Evolutionary conservation across 2,113 vertebrate species (phyloP).

Genomic region (Telmatochromis sp.): DNA sequence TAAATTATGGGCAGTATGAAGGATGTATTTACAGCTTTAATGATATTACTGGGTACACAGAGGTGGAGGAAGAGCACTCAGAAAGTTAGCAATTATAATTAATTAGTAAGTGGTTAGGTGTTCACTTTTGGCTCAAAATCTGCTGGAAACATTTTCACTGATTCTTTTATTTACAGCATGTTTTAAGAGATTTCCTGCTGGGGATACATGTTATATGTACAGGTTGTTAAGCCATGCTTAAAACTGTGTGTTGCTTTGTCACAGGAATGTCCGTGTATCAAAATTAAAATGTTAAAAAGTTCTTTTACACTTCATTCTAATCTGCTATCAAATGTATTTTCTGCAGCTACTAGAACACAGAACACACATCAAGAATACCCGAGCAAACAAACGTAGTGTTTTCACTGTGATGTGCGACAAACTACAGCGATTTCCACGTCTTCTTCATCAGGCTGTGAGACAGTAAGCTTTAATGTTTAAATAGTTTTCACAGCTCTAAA

Average conservation of each 20-base stretch:
- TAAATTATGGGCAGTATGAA: not conserved
- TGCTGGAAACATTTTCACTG: not conserved
- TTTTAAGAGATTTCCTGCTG: not conserved
- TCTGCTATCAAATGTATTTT: accelerated
- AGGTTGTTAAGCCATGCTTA: not conserved
- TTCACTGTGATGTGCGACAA: not conserved
- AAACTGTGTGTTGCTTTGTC: not conserved
- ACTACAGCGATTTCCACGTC: not conserved
- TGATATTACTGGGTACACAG: not conserved
- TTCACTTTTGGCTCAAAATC: not conserved
- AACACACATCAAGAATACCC: not conserved
- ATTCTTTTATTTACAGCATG: not conserved
- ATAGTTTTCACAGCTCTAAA: not conserved
- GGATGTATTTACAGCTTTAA: not conserved
- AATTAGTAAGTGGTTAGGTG: not conserved
- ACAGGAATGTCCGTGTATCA: not conserved
- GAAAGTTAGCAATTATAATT: not conserved
- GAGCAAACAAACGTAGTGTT: not conserved
- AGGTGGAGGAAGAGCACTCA: not conserved
- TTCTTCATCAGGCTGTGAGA: not conserved
- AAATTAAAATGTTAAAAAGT: not conserved
- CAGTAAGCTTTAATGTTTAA: not conserved
- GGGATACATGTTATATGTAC: not conserved
- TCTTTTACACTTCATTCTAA: not conserved
- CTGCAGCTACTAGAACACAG: not conserved